These are phyloP conservation scores for Tolypeutes matacus DNA, from an alignment of 2,797 vertebrate species.

Conservation along the genomic window DNA sequence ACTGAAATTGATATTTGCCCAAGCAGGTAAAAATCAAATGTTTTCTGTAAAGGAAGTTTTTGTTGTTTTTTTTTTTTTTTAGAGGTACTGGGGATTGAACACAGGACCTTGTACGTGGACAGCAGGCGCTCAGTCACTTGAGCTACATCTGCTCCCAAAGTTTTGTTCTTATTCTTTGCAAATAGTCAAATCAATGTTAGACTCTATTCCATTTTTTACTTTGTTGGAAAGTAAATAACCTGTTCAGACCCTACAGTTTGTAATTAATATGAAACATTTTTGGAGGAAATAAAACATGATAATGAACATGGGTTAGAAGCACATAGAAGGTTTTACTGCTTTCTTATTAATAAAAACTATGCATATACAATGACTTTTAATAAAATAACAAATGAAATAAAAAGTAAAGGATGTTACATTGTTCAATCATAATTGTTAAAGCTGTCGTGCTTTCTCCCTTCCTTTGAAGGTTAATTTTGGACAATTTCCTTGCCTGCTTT, in stretches of 20 bases:
- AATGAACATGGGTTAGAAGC: background rate
- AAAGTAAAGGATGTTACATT: constrained; percentile 23
- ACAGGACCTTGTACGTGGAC: too few species aligned
- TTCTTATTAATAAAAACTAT: constrained; percentile 48
- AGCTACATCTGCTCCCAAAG: background rate
- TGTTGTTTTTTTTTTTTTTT: background rate
- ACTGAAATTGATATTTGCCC: constrained; percentile 26
- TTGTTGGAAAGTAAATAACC: constrained; percentile 20
- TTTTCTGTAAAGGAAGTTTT: constrained; percentile 55
- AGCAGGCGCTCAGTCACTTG: too few species aligned
- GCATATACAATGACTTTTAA: background rate
- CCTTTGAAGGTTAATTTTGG: constrained; percentile 47
- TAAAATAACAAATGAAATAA: constrained; percentile 47
- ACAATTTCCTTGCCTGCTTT: constrained; percentile 35
- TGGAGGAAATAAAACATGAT: background rate
- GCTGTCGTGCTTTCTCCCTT: background rate
- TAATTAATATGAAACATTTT: constrained; percentile 42
- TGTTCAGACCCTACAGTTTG: background rate
- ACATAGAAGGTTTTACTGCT: background rate
- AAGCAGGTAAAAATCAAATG: constrained; percentile 26
- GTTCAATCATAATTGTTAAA: background rate
- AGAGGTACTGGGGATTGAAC: too few species aligned
- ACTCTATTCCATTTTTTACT: constrained; percentile 30
- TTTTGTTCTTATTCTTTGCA: constrained; percentile 53
- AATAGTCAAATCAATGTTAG: background rate